Evolutionary conservation across 2,888 invertebrate genomes (phyloP).

Genomic region (Alitta virens): DNA sequence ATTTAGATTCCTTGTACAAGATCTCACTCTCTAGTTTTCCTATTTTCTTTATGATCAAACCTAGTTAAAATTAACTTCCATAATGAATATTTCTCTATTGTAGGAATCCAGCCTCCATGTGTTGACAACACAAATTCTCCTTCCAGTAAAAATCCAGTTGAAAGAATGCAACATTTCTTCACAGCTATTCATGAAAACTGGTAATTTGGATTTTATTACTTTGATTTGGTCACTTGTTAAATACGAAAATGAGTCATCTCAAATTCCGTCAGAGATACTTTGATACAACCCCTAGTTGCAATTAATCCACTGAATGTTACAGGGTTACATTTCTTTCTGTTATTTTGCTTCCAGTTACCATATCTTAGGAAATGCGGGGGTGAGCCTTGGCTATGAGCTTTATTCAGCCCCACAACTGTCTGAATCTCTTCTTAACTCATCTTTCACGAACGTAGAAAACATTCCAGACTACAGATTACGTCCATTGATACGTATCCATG

Average conservation of each 20-base stretch:
- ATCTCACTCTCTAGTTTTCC: too few species aligned
- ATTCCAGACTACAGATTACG: constrained; percentile 84
- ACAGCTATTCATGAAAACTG: constrained; percentile 75
- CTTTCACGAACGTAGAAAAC: constrained; percentile 69
- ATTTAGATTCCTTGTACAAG: too few species aligned
- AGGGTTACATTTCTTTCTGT: too few species aligned
- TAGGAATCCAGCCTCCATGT: constrained; percentile 44
- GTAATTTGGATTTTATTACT: too few species aligned
- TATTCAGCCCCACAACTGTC: constrained; percentile 77
- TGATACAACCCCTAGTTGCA: too few species aligned
- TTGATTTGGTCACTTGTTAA: too few species aligned
- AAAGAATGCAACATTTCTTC: constrained; percentile 82
- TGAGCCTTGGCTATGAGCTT: constrained; percentile 80
- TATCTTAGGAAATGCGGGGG: constrained; percentile 75
- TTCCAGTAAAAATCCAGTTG: constrained; percentile 61
- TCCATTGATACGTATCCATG: constrained; percentile 67
- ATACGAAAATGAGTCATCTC: too few species aligned
- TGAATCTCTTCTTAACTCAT: constrained; percentile 70
- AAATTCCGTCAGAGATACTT: too few species aligned
- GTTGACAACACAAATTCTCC: constrained; percentile 43
- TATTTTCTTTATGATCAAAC: too few species aligned
- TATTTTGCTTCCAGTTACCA: constrained; percentile 64
- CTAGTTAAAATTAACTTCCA: too few species aligned
- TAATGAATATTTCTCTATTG: neutral
- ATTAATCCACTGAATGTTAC: neutral